These are phyloP conservation scores for Aegypius monachus DNA, from an alignment of 2,113 vertebrate genomes.

Conservation along the genomic window DNA sequence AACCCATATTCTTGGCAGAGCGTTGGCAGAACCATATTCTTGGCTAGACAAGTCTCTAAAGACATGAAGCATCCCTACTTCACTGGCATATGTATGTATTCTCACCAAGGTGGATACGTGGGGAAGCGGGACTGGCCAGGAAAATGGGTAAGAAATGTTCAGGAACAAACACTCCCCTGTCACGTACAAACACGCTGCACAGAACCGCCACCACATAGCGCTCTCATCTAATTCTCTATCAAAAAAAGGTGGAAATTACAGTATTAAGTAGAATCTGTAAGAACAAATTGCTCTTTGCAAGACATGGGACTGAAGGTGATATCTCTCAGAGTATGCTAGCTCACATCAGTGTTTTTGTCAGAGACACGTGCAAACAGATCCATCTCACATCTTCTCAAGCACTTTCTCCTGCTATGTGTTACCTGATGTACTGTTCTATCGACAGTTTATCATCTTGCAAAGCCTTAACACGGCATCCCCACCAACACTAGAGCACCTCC, in stretches of 20 bases:
- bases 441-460: not conserved
- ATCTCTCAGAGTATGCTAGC: not conserved
- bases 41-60: not conserved
- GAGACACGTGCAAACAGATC: not conserved
- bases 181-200: not conserved
- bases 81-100: rapidly evolving
- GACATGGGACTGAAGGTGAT: not conserved
- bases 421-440: not conserved
- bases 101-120: not conserved
- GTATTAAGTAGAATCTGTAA: not conserved
- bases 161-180: not conserved
- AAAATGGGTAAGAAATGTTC: not conserved
- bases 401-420: not conserved
- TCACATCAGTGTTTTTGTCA: not conserved
- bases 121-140: not conserved
- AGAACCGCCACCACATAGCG: rapidly evolving
- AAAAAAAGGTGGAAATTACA: not conserved
- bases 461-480: not conserved
- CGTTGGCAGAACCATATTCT: not conserved
- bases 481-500: not conserved
- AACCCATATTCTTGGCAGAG: not conserved
- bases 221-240: not conserved
- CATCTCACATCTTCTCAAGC: not conserved
- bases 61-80: not conserved
- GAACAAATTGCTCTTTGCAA: not conserved